These are phyloP conservation scores for Ceratoteleas bidentatus DNA, from an alignment of 1,140 invertebrate genomes.

Conservation along the genomic window DNA sequence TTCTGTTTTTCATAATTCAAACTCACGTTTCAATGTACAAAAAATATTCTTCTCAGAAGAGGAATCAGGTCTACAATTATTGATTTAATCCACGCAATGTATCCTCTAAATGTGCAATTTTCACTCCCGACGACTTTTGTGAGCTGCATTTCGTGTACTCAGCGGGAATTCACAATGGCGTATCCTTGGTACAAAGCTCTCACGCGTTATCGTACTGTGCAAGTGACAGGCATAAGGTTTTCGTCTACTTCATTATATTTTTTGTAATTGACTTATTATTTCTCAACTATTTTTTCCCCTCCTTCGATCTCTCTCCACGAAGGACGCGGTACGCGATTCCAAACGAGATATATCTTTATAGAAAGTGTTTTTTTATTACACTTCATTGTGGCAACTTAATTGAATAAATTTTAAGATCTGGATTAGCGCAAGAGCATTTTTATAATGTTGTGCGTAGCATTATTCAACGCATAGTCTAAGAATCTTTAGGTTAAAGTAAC, in stretches of 20 bases:
- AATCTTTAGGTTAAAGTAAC: too few relatives aligned
- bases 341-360: slow-evolving; percentile 21
- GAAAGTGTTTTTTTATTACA: slow-evolving; percentile 12
- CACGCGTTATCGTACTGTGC: not conserved
- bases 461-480: not conserved
- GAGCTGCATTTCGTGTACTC: slow-evolving; percentile 1
- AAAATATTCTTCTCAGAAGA: too few relatives aligned
- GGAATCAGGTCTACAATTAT: too few relatives aligned
- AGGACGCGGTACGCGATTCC: slow-evolving; percentile 2
- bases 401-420: slow-evolving; percentile 8
- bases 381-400: slow-evolving; percentile 5
- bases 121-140: not conserved
- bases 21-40: too few relatives aligned
- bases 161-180: not conserved
- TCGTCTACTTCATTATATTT: slow-evolving; percentile 1
- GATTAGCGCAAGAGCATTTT: slow-evolving; percentile 4
- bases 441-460: not conserved
- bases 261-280: slow-evolving; percentile 9
- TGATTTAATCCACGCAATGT: not conserved
- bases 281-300: slow-evolving; percentile 6
- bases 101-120: not conserved
- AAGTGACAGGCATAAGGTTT: not conserved
- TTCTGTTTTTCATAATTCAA: too few relatives aligned
- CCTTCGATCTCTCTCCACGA: not conserved
- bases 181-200: slow-evolving; percentile 6